Evolutionary conservation across 2,113 vertebrate genomes (phyloP), one percentile per base, ranked within the genome.

Genomic region (Scomber scombrus): DNA sequence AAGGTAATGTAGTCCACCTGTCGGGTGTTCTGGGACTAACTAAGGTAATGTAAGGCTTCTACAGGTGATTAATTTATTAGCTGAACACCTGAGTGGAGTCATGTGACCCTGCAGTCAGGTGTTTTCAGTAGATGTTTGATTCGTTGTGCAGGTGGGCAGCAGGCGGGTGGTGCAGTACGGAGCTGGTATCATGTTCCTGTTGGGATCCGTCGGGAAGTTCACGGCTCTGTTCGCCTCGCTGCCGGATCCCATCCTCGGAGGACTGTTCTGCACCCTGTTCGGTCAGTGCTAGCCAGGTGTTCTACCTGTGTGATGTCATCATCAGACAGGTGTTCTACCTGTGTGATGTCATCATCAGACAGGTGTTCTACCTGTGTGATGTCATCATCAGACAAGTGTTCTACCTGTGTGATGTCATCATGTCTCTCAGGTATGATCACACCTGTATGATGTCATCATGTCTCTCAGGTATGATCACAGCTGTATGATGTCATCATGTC

Each of bases 191-290:
- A 99, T 99, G 97, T 86, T 99, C 2, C 0, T 99, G 34, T 70
- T 99, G 85, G 98, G 98, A 12, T 95, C 96, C 3, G 54, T 99
- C 0, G 97, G 98, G 43, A 99, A 99, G 85, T 99, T 99, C 92
- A 98, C 98, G 0, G 97, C 98, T 9, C 93, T 99, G 57, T 99
- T 99, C 2, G 97, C 98, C 15, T 98, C 98, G 0, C 89, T 99
- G 65, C 98, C 98, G 0, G 97, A 99, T 81, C 98, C 98, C 0
- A 95, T 99, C 72, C 96, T 99, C 0, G 98, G 98, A 5, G 97
- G 97, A 13, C 97, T 99, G 97, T 99, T 99, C 94, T 99, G 98
- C 91, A 98, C 97, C 0, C 92, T 99, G 3, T 99, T 99, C 2
- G 98, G 98, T 99, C 94, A 96, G 89, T 43, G 23, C 11, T 7